These are phyloP conservation scores for Darevskia nairensis DNA, from an alignment of 2,797 vertebrate genomes.

Conservation along the genomic window DNA sequence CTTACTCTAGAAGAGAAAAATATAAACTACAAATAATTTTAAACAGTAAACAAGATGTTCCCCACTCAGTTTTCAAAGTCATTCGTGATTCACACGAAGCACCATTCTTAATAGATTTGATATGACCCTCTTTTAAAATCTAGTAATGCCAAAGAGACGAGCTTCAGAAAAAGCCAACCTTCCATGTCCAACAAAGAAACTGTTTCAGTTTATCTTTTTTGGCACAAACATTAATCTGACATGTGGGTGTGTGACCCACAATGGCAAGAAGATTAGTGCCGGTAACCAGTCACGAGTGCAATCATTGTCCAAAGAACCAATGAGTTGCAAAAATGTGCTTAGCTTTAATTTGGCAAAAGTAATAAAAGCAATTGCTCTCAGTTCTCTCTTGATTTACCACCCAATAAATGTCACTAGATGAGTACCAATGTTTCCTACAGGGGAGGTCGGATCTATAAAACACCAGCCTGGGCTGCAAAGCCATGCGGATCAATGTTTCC, in stretches of 20 bases:
- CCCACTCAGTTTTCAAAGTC: neutral
- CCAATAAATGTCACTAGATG: slow-evolving; percentile 16
- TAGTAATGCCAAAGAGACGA: neutral
- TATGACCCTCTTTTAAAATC: neutral
- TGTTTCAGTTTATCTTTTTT: neutral
- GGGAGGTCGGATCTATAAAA: slow-evolving; percentile 41
- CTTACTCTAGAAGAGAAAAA: no score
- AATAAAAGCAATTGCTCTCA: slow-evolving; percentile 23
- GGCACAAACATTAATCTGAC: neutral
- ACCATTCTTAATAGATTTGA: neutral
- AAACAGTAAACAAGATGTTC: neutral
- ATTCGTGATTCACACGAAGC: neutral
- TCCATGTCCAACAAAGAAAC: neutral
- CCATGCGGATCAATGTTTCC: neutral
- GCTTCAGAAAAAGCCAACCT: neutral
- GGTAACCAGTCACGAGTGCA: neutral
- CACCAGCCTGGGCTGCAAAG: neutral
- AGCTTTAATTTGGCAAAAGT: slow-evolving; percentile 27
- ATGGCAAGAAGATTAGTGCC: neutral
- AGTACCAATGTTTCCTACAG: slow-evolving; percentile 20
- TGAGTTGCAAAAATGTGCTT: slow-evolving; percentile 9
- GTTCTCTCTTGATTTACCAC: slow-evolving; percentile 26
- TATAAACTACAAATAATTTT: no score
- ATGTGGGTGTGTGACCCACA: neutral
- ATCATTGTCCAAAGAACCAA: neutral